Evolutionary conservation across 2,797 vertebrate species (phyloP).

Genomic region (Hyperoplus lanceolatus): DNA sequence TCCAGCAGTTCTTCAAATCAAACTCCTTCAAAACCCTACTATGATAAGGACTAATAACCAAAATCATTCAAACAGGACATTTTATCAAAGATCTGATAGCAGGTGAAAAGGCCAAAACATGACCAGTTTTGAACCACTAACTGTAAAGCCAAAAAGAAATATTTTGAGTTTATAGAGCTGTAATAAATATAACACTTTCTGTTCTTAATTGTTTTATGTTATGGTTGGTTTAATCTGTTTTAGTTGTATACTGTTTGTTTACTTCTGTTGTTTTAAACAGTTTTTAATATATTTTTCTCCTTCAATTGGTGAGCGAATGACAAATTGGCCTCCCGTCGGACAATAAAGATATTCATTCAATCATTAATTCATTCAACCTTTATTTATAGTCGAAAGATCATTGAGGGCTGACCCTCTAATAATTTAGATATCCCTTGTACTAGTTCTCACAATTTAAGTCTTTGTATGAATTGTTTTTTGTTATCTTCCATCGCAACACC

Average conservation of each 20-base stretch:
- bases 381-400: no score
- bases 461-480: neutral
- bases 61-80: neutral
- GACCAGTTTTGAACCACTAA: neutral
- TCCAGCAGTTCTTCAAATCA: slow-evolving; percentile 24
- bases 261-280: no score
- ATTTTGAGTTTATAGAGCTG: neutral
- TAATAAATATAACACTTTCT: no score
- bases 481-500: neutral
- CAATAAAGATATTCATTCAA: no score
- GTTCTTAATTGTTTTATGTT: no score
- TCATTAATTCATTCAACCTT: no score
- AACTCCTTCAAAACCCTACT: neutral
- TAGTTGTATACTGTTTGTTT: no score
- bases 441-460: neutral
- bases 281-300: no score
- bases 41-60: neutral
- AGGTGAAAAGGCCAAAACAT: neutral
- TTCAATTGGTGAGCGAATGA: no score
- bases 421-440: neutral
- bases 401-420: no score
- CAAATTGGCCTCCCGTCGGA: no score
- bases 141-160: neutral
- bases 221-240: no score
- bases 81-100: neutral